Base-by-base conservation (phyloP, 1,140 invertebrate species). In the Ceratoteleas bidentatus region DNA sequence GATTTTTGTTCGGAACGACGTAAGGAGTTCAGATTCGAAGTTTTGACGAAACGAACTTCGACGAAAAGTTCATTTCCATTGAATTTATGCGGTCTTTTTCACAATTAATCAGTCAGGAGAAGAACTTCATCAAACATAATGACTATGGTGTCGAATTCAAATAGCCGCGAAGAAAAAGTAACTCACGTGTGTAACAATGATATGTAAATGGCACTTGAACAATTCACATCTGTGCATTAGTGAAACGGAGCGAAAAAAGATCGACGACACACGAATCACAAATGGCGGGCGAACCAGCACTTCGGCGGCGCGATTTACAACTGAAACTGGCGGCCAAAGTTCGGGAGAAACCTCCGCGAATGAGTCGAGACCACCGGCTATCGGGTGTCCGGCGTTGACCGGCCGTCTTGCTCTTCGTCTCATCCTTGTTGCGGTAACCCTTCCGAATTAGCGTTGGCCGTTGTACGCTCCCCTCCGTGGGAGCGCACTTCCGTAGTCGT, bases 281-380 rank as follows among this genome's bases (percentile, higher is more conserved):
- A 60, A 73, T 33, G 40, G 66, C 64, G 74, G 75, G 13, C 60
- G 14, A 54, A 70, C 36, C 81, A 81, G 81, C 78, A 80, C 65
- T 85, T 82, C 57, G 68, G 83, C 69, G 70, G 74, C 77, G 70
- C 72, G 82, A 78, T 84, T 88, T 80, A 69, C 82, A 84, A 86
- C 81, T 84, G 86, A 87, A 24, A 2, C 87, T 88, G 83, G 83
- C 83, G 84, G 61, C 69, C 33, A 38, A 77, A 79, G 76, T 68
- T 73, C 40, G 47, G 58, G 85, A 84, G 84, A 86, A 86, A 87
- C 84, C 83, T 82, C 74, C 38, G 60, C 84, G 77, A 86, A 81
- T 85, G 86, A 81, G 73, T 74, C 81, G 74, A 24, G 24, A 24
- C 24, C 75, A 74, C 66, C 43, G 60, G 68, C 80, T 78, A 84